phyloP scores from a whole-genome alignment of 2,888 invertebrate species.

The Scelioninae gen. 2 region DNA sequence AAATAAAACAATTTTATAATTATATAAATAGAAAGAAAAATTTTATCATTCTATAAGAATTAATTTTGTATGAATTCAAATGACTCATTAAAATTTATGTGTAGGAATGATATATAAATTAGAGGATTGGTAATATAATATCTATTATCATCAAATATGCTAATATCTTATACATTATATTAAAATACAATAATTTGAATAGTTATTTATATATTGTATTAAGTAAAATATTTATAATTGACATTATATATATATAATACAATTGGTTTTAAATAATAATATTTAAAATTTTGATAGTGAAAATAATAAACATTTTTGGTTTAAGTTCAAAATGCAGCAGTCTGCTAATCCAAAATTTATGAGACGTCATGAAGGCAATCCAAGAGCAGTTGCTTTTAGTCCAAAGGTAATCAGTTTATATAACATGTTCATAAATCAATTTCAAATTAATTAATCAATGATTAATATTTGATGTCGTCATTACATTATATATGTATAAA shows the following conservation, averaged over 20 bases:
- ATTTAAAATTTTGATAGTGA: neutral
- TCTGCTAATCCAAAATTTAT: conserved; percentile 73
- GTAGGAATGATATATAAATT: no score
- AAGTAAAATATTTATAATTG: no score
- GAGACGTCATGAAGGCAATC: conserved; percentile 73
- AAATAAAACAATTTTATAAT: neutral
- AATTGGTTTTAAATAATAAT: neutral
- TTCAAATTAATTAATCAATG: neutral
- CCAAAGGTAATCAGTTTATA: conserved; percentile 67
- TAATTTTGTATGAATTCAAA: neutral
- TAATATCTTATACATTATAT: neutral
- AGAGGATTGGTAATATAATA: neutral
- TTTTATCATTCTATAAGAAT: neutral
- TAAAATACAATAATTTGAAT: no score
- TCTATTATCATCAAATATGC: neutral
- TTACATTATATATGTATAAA: no score
- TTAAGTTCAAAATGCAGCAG: conserved; percentile 69
- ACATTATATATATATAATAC: no score
- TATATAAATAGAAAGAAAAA: neutral
- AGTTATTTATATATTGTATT: no score
- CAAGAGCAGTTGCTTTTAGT: conserved; percentile 74
- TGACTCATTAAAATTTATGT: no score
- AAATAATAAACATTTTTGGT: neutral
- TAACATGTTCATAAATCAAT: neutral
- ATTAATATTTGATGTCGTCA: no score